These are phyloP conservation scores for Thera britannica DNA, from an alignment of 2,888 invertebrate species.

Conservation along the genomic window DNA sequence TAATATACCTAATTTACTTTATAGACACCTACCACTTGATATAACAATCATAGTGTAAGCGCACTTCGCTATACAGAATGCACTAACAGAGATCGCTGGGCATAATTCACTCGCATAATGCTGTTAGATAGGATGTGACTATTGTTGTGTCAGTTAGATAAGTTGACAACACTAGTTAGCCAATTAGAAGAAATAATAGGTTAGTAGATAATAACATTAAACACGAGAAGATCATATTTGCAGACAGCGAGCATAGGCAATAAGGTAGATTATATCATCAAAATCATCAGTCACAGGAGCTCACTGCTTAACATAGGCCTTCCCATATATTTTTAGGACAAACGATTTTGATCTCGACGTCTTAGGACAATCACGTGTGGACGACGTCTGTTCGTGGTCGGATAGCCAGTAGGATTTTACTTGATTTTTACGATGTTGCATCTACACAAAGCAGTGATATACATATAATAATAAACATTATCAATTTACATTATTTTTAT, in stretches of 20 bases:
- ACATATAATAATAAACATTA: too few species aligned
- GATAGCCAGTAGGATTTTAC: too few species aligned
- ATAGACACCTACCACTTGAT: too few species aligned
- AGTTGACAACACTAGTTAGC: not conserved
- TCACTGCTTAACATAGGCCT: not conserved
- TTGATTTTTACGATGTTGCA: too few species aligned
- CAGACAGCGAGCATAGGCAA: not conserved
- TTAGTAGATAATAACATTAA: not conserved
- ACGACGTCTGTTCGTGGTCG: too few species aligned
- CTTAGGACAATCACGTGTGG: too few species aligned
- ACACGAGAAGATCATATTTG: not conserved
- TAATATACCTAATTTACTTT: too few species aligned
- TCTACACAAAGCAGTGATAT: too few species aligned
- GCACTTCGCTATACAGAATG: constrained; percentile 26
- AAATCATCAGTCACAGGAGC: not conserved
- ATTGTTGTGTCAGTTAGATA: constrained; percentile 7
- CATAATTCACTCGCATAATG: constrained; percentile 33
- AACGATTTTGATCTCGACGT: too few species aligned
- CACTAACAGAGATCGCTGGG: constrained; percentile 30
- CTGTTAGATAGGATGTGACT: not conserved
- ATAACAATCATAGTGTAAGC: constrained; percentile 4
- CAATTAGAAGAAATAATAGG: constrained; percentile 2
- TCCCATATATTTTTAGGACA: not conserved
- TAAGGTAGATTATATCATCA: not conserved
- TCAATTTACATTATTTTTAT: too few species aligned